These are phyloP conservation scores for Andricus grossulariae DNA, from an alignment of 1,140 invertebrate species.

Conservation along the genomic window DNA sequence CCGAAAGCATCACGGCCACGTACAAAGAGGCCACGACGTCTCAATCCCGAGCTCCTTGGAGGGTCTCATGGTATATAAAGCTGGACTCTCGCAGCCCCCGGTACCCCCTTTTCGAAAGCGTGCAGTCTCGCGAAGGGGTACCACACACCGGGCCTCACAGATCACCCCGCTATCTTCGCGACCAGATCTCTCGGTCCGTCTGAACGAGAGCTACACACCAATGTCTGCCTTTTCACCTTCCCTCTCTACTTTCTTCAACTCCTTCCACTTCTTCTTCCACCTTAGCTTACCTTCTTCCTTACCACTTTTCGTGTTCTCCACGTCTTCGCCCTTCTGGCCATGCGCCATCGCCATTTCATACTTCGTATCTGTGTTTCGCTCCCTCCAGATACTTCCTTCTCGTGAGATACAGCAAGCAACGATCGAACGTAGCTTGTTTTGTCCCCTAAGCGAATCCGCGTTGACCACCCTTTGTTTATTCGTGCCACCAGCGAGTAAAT, in stretches of 20 bases:
- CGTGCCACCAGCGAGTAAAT: slow-evolving; percentile 46
- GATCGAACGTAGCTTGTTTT: slow-evolving; percentile 54
- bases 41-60: slow-evolving; percentile 74
- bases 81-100: slow-evolving; percentile 39
- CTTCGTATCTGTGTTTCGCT: slow-evolving; percentile 33
- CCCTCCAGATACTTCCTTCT: slow-evolving; percentile 40
- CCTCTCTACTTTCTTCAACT: slow-evolving; percentile 35
- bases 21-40: slow-evolving; percentile 75
- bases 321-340: slow-evolving; percentile 32
- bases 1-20: slow-evolving; percentile 71
- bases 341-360: slow-evolving; percentile 29
- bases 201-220: slow-evolving; percentile 44
- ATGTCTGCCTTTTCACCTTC: slow-evolving; percentile 37
- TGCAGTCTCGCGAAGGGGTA: slow-evolving; percentile 72
- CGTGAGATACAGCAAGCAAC: slow-evolving; percentile 46
- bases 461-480: slow-evolving; percentile 57
- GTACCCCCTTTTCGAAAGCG: slow-evolving; percentile 61
- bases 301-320: slow-evolving; percentile 28
- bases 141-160: slow-evolving; percentile 76
- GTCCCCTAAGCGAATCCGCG: slow-evolving; percentile 54
- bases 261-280: slow-evolving; percentile 30
- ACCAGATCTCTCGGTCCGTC: slow-evolving; percentile 63
- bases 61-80: slow-evolving; percentile 63
- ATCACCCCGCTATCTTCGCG: slow-evolving; percentile 73
- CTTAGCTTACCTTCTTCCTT: slow-evolving; percentile 43